Percentiles rank a stretch among this genome's conserved stretches.
These are phyloP conservation scores for Cryptocheilus praepositus DNA, from an alignment of 2,888 invertebrate species.

Conservation along the genomic window DNA sequence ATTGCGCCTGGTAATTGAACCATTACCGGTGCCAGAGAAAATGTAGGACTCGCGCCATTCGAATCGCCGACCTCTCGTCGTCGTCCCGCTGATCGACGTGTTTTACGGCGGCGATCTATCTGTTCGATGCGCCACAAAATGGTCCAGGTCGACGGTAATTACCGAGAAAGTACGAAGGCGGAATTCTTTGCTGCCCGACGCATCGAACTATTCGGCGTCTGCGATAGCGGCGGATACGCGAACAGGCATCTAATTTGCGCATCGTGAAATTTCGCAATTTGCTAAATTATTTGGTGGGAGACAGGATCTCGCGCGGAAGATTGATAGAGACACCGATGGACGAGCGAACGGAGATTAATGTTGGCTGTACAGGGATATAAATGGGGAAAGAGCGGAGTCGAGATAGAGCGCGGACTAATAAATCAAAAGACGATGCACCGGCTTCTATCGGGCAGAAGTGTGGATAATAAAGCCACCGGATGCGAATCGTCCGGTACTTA, in stretches of 20 bases:
- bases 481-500: slow-evolving; percentile 35
- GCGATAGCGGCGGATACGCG: too few relatives aligned
- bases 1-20: slow-evolving; percentile 38
- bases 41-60: slow-evolving; percentile 24
- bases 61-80: slow-evolving; percentile 7
- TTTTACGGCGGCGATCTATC: slow-evolving; percentile 21
- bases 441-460: slow-evolving; percentile 31
- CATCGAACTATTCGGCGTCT: too few relatives aligned
- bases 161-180: neutral
- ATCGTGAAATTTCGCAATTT: too few relatives aligned
- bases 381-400: slow-evolving; percentile 42
- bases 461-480: neutral
- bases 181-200: too few relatives aligned
- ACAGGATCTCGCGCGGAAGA: slow-evolving; percentile 38
- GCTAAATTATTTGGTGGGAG: slow-evolving; percentile 12
- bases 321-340: slow-evolving; percentile 44
- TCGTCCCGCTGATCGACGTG: slow-evolving; percentile 15
- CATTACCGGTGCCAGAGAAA: slow-evolving; percentile 34
- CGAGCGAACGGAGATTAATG: slow-evolving; percentile 43
- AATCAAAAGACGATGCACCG: slow-evolving; percentile 48
- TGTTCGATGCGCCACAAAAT: neutral
- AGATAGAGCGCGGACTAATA: slow-evolving; percentile 52
- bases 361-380: slow-evolving; percentile 44
- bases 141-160: neutral
- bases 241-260: too few relatives aligned